phyloP scores from a whole-genome alignment of 2,888 invertebrate genomes.

The Lobophora halterata region DNA sequence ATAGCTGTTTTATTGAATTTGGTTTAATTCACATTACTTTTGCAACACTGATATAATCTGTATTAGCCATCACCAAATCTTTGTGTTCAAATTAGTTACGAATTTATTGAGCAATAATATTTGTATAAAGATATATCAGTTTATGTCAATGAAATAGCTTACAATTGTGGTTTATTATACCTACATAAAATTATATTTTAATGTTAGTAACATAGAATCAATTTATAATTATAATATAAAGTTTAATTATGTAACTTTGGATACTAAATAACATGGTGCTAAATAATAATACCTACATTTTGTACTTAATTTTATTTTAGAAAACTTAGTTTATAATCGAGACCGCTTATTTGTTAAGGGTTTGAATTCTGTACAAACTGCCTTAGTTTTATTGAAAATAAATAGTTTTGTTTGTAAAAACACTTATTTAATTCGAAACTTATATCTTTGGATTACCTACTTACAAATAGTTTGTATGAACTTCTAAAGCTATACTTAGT shows the following conservation, averaged over 20 bases:
- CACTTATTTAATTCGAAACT: conserved; percentile 38
- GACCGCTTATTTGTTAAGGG: conserved; percentile 28
- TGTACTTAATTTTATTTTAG: conserved; percentile 20
- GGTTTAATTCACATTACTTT: conserved; percentile 4
- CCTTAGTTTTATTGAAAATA: conserved; percentile 61
- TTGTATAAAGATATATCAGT: conserved; percentile 49
- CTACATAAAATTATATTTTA: too few relatives aligned
- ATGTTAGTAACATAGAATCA: too few relatives aligned
- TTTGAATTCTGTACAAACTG: conserved; percentile 60
- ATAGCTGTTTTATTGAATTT: too few relatives aligned
- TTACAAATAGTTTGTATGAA: conserved; percentile 15
- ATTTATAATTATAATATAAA: too few relatives aligned
- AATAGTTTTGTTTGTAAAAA: conserved; percentile 56
- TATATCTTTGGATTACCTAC: conserved; percentile 6
- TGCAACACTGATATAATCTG: neutral
- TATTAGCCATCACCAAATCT: conserved; percentile 18
- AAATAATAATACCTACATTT: conserved; percentile 42
- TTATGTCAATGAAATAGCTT: too few relatives aligned
- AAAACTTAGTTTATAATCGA: conserved; percentile 18
- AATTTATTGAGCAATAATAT: conserved; percentile 1
- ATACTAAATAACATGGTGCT: conserved; percentile 64
- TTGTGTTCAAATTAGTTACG: conserved; percentile 18
- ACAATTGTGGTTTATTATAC: too few relatives aligned
- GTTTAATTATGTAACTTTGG: too few relatives aligned
- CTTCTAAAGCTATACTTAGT: too few relatives aligned